A percentile compares a stretch with the other conserved stretches of the same genome.
These are phyloP conservation scores for Sinelater perroti DNA, from an alignment of 2,888 invertebrate species.

Conservation along the genomic window DNA sequence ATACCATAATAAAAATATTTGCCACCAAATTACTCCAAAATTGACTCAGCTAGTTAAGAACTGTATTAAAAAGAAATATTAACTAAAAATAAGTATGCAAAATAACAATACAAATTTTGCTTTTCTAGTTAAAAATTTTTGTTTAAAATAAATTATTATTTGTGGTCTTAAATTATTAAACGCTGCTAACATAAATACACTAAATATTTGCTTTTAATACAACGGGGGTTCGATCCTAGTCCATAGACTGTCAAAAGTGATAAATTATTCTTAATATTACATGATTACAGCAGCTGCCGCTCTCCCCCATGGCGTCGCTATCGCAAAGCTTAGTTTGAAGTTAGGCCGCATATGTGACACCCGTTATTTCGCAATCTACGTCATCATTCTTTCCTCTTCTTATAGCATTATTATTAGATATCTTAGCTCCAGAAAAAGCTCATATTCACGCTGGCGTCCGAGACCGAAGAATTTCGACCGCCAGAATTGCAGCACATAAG, in stretches of 20 bases:
- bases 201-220: slow-evolving; percentile 35
- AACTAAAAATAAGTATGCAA: too few species aligned
- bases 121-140: too few species aligned
- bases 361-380: slow-evolving; percentile 32
- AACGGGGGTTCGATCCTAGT: slow-evolving; percentile 32
- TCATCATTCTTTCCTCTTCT: slow-evolving; percentile 25
- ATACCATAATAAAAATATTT: too few species aligned
- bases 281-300: slow-evolving; percentile 41
- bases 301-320: slow-evolving; percentile 36
- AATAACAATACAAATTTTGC: too few species aligned
- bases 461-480: slow-evolving; percentile 19
- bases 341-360: slow-evolving; percentile 32
- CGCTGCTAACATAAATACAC: slow-evolving; percentile 7
- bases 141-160: too few species aligned
- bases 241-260: slow-evolving; percentile 48
- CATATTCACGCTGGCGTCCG: slow-evolving; percentile 18
- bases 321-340: slow-evolving; percentile 38
- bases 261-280: slow-evolving; percentile 51
- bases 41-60: too few species aligned
- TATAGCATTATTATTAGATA: slow-evolving; percentile 16
- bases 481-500: slow-evolving; percentile 12
- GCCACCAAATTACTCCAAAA: too few species aligned
- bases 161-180: slow-evolving; percentile 14
- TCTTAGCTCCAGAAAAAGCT: slow-evolving; percentile 11
- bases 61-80: too few species aligned